Conservation (phyloP, 2,888 invertebrate genomes). For the Agriopis leucophaearia region DNA sequence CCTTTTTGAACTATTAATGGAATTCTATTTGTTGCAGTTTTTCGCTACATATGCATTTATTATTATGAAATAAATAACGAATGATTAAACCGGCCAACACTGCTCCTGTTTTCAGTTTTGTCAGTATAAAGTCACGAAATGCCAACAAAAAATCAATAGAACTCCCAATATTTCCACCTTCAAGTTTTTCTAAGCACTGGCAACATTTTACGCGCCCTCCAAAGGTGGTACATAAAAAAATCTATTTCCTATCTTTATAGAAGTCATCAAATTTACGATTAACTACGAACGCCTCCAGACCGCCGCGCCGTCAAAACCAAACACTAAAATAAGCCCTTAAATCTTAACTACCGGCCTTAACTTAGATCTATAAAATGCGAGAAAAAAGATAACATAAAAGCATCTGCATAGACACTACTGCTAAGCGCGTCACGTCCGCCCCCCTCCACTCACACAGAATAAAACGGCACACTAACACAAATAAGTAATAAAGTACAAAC, state of each 20-base stretch:
- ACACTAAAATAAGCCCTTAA: slow-evolving; percentile 51
- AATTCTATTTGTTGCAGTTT: not conserved
- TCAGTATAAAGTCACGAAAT: not conserved
- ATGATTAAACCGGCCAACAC: not conserved
- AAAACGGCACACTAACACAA: slow-evolving; percentile 76
- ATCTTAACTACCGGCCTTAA: slow-evolving; percentile 50
- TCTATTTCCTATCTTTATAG: slow-evolving; percentile 51
- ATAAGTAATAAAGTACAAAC: slow-evolving; percentile 84
- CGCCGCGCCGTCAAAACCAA: slow-evolving; percentile 44
- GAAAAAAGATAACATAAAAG: slow-evolving; percentile 50
- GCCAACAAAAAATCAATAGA: not conserved
- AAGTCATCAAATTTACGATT: slow-evolving; percentile 49
- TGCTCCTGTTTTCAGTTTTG: too few relatives aligned
- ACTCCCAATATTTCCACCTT: slow-evolving; percentile 7
- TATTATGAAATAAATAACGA: not conserved
- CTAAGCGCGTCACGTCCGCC: slow-evolving; percentile 57
- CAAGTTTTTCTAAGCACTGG: slow-evolving; percentile 13
- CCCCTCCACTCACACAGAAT: slow-evolving; percentile 61
- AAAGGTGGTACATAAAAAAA: slow-evolving; percentile 44
- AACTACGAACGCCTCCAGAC: slow-evolving; percentile 45
- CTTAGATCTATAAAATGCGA: slow-evolving; percentile 51
- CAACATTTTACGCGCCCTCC: slow-evolving; percentile 34
- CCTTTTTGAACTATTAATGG: not conserved
- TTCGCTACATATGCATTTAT: not conserved
- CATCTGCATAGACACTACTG: slow-evolving; percentile 78